A percentile compares a stretch with the other conserved stretches of the same genome.
Evolutionary conservation across 2,888 invertebrate species (phyloP).

Genomic region (Macaria liturata): DNA sequence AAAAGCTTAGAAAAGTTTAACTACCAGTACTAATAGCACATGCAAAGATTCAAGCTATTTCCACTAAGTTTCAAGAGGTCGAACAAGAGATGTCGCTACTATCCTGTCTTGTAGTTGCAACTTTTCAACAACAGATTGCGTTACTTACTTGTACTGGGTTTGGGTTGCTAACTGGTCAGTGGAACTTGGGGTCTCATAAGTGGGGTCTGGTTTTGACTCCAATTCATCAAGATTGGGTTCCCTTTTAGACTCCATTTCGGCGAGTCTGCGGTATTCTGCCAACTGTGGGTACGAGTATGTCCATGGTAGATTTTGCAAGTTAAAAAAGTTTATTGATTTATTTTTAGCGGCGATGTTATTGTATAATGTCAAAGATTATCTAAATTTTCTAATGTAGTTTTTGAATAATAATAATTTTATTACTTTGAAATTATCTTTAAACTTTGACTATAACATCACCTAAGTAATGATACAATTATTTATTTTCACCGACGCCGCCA

Average conservation of each 20-base stretch:
- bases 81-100: conserved; percentile 36
- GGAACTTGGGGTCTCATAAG: conserved; percentile 29
- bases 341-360: conserved; percentile 6
- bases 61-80: conserved; percentile 13
- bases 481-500: conserved; percentile 8
- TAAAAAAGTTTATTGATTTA: neutral
- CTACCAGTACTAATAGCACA: neutral
- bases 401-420: neutral
- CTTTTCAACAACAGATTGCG: conserved; percentile 38
- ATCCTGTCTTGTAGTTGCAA: conserved; percentile 24
- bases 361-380: neutral
- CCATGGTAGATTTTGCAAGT: conserved; percentile 11
- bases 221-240: conserved; percentile 14
- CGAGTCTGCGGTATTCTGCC: conserved; percentile 20
- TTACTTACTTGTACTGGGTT: conserved; percentile 29
- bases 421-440: neutral
- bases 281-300: conserved; percentile 22
- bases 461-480: neutral
- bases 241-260: conserved; percentile 21
- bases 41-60: conserved; percentile 4
- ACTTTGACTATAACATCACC: conserved; percentile 1
- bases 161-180: conserved; percentile 25
- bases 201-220: conserved; percentile 9
- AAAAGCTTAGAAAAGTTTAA: conserved; percentile 1
- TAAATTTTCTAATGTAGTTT: too few species aligned